Evolutionary conservation across 2,888 invertebrate genomes (phyloP), one percentile per base, ranked within the genome.

Genomic region (Odontothrips loti): DNA sequence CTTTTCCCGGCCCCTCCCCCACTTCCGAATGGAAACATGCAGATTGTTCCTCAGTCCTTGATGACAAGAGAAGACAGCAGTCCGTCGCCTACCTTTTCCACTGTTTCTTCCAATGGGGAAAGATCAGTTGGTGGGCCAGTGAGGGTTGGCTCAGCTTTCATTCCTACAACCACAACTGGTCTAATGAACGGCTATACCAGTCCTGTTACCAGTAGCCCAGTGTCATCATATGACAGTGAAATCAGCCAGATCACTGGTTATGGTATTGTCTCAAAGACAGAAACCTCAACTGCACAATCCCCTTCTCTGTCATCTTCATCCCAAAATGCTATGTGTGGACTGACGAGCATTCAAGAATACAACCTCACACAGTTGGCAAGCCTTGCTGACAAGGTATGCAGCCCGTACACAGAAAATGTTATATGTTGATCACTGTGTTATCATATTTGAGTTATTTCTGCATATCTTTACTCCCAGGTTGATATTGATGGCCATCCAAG

Each of bases 351-450:
- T 88, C 94, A 94, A 82, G 95, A 96, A 88, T 96, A 95, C 86
- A 96, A 96, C 88, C 88, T 96, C 84, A 94, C 95, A 84, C 94
- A 95, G 87, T 87, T 96, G 86, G 95, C 95, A 79, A 94, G 93
- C 85, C 90, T 96, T 84, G 95, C 94, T 1, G 95, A 94, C 86
- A 93, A 78, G 27, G 80, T 75, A 75, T 43, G 34, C 34, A 43
- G 34, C 6, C 34, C 34, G 17, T 58, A 15, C 20, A 17, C n/a
- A 51, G 17, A 58, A 20, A 20, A 15, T 58, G 58, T 15, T 15
- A 20, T 58, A 15, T 15, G 0, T 15, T 58, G 58, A 0, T 43
- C 34, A 43, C 34, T 6, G 6, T 43, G 34, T 27, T 27, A 1
- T 27, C 68, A 75, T 27, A 10, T 75, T 75, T 2, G 4, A 75